Evolutionary conservation across 2,113 vertebrate species (phyloP).

Genomic region (Tragelaphus imberbis): DNA sequence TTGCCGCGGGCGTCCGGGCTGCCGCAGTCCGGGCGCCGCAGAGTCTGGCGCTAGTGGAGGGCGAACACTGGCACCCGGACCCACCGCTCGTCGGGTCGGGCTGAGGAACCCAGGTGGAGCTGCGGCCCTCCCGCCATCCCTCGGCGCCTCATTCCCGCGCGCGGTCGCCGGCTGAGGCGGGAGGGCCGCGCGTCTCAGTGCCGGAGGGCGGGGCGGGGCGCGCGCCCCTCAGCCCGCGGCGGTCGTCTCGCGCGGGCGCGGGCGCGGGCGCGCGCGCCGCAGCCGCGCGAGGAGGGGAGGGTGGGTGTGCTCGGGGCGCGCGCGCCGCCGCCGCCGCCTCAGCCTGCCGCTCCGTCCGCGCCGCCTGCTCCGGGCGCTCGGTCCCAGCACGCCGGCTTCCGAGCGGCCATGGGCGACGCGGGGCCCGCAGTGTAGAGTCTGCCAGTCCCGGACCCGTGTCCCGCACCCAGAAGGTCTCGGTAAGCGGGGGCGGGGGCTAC

Average conservation of each 20-base stretch:
- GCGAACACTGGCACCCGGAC: not conserved
- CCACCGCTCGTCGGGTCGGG: not conserved
- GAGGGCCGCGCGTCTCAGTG: not conserved
- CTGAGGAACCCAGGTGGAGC: not conserved
- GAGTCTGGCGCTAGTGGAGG: not conserved
- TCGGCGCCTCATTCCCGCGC: not conserved
- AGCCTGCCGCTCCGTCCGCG: slow-evolving; percentile 29
- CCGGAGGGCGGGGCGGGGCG: not conserved
- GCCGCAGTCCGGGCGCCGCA: slow-evolving; percentile 46
- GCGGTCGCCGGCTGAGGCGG: fast-evolving
- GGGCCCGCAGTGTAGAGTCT: slow-evolving; percentile 4
- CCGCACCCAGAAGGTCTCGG: slow-evolving; percentile 55
- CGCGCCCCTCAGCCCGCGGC: slow-evolving; percentile 4
- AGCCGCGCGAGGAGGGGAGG: not conserved
- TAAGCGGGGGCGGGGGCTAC: slow-evolving; percentile 59
- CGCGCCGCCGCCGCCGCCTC: slow-evolving; percentile 26
- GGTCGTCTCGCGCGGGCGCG: not conserved
- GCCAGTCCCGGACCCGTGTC: slow-evolving; percentile 30
- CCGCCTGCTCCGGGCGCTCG: slow-evolving; percentile 14
- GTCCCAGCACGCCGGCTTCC: slow-evolving; percentile 8
- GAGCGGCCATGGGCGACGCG: not conserved
- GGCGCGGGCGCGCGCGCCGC: slow-evolving; percentile 55
- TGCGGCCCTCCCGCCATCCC: not conserved
- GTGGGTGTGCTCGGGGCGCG: slow-evolving; percentile 33
- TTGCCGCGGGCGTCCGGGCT: not conserved